These are phyloP conservation scores for Synergus laeviventris DNA, from an alignment of 2,888 invertebrate species.

Conservation along the genomic window DNA sequence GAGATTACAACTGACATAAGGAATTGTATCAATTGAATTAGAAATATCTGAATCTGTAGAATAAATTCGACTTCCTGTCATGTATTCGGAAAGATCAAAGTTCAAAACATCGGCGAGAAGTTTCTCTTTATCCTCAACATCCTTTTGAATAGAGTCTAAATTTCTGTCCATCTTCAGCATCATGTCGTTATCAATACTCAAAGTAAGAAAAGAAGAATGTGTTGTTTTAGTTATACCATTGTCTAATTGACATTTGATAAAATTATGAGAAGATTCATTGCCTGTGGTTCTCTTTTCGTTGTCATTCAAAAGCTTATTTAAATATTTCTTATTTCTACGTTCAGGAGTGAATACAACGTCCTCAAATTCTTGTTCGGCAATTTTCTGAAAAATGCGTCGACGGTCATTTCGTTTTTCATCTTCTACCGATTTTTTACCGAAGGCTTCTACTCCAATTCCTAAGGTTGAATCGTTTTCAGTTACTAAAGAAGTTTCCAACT, in stretches of 20 bases:
- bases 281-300: constrained; percentile 48
- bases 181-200: constrained; percentile 65
- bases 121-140: constrained; percentile 86
- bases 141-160: constrained; percentile 81
- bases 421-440: constrained; percentile 42
- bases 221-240: constrained; percentile 59
- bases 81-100: constrained; percentile 77
- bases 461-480: constrained; percentile 56
- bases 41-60: constrained; percentile 55
- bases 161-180: constrained; percentile 63
- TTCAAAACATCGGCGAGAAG: constrained; percentile 83
- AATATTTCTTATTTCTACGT: constrained; percentile 69
- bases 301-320: constrained; percentile 47
- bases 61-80: constrained; percentile 62
- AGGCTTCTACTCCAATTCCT: constrained; percentile 42
- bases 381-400: constrained; percentile 83
- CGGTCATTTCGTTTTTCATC: constrained; percentile 76
- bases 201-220: constrained; percentile 62
- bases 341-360: constrained; percentile 83
- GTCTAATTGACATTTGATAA: constrained; percentile 47
- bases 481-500: constrained; percentile 62
- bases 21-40: constrained; percentile 56
- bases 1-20: constrained; percentile 56
- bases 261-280: constrained; percentile 35
- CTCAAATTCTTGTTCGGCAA: constrained; percentile 85